Base-by-base conservation (phyloP, 1,140 invertebrate species). In the Drosophila repletoides region DNA sequence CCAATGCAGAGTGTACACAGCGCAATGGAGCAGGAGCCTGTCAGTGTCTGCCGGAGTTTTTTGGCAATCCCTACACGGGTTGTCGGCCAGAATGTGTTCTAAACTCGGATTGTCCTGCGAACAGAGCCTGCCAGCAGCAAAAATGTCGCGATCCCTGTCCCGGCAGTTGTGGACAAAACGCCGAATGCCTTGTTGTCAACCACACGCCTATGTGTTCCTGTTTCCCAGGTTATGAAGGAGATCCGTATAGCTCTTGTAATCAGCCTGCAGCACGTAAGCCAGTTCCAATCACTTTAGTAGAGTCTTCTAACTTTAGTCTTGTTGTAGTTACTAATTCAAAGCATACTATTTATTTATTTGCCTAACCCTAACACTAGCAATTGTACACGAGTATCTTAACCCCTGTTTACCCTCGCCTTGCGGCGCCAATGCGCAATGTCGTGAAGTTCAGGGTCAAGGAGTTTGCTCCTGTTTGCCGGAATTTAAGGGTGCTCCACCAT, bases 81-180 rank as follows among this genome's bases (percentile, higher is more conserved):
- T 95, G 95, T 84, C 91, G 94, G 29, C 95, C 94, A 4, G 94
- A 95, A 91, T 96, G 95, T 90, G 91, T 94, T 1, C 88, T 95
- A 1, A 95, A 94, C 86, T 93, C 93, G 0, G 95, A 95, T 76
- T 96, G 95, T 74, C 91, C 93, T 26, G 92, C 93, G 5, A 93
- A 93, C 70, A 91, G 92, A 61, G 93, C 94, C 19, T 96, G 95
- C 68, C 91, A 94, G 9, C 93, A 94, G 71, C 93, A 93, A 56
- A 95, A 94, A 90, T 96, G 95, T 77, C 92, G 92, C 70, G 93
- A 96, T 91, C 95, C 95, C 31, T 97, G 95, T 81, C 93, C 93
- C 0, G 94, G 94, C 14, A 93, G 93, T 28, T 96, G 95, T 88
- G 95, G 94, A 38, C 91, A 92, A 22, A 95, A 95, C 75, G 95